These are phyloP conservation scores for Temnothorax unifasciatus DNA, from an alignment of 2,888 invertebrate species.

Conservation along the genomic window DNA sequence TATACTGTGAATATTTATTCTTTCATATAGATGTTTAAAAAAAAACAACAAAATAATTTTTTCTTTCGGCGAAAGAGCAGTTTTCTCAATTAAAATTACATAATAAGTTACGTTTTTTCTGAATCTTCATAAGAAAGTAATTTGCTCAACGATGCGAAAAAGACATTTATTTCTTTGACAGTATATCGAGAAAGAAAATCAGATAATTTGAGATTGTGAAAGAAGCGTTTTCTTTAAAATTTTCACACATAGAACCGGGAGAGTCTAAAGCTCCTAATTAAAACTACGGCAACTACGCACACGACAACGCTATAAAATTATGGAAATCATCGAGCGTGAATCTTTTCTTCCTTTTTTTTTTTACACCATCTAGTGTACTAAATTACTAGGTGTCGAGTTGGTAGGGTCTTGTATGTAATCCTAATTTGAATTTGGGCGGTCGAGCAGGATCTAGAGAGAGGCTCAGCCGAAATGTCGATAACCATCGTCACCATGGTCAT, in stretches of 20 bases:
- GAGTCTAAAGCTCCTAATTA: slow-evolving; percentile 26
- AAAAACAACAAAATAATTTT: too few relatives aligned
- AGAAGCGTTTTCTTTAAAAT: not conserved
- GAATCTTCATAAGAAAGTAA: not conserved
- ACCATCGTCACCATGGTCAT: slow-evolving; percentile 69
- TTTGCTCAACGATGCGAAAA: not conserved
- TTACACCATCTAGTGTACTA: slow-evolving; percentile 28
- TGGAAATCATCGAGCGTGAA: slow-evolving; percentile 34
- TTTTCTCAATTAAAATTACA: not conserved
- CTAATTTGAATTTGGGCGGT: slow-evolving; percentile 11
- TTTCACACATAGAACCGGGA: slow-evolving; percentile 7
- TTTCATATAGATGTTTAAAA: not conserved
- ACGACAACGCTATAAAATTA: slow-evolving; percentile 25
- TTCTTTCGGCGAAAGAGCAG: too few relatives aligned
- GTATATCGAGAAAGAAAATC: slow-evolving; percentile 28
- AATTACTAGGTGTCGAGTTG: slow-evolving; percentile 36
- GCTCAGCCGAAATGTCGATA: slow-evolving; percentile 60
- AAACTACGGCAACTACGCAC: slow-evolving; percentile 29
- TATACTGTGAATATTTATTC: not conserved
- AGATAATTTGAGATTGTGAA: slow-evolving; percentile 13
- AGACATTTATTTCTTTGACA: not conserved
- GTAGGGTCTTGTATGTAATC: not conserved
- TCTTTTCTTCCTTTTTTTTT: not conserved
- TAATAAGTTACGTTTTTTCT: not conserved
- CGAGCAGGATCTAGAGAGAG: slow-evolving; percentile 48